A percentile compares a stretch with the other conserved stretches of the same genome.
These are phyloP conservation scores for Eilema depressum DNA, from an alignment of 2,888 invertebrate genomes.

Conservation along the genomic window DNA sequence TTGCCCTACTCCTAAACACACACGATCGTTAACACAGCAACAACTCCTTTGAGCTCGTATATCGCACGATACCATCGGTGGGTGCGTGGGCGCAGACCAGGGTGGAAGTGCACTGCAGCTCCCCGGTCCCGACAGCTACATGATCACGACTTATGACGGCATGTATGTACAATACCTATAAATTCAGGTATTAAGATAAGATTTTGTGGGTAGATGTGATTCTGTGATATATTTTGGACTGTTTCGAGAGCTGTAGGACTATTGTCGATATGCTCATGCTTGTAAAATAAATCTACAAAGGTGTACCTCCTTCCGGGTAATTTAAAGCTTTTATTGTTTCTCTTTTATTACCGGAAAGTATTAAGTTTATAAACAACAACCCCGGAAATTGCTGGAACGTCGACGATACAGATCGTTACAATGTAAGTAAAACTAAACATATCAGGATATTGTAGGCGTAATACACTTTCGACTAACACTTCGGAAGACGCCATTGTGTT, in stretches of 20 bases:
- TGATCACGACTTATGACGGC: constrained; percentile 67
- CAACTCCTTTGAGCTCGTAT: constrained; percentile 61
- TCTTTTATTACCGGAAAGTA: background rate
- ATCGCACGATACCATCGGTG: constrained; percentile 59
- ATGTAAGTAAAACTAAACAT: constrained; percentile 3
- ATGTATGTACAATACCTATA: constrained; percentile 55
- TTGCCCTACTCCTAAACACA: constrained; percentile 31
- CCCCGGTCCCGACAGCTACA: constrained; percentile 43
- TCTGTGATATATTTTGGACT: constrained; percentile 37
- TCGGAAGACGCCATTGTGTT: background rate
- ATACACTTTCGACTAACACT: constrained; percentile 1
- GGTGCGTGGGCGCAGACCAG: constrained; percentile 52
- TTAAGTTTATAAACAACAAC: background rate
- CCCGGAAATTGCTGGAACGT: background rate
- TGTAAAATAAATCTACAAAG: background rate
- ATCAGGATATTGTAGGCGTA: background rate
- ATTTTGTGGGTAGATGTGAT: constrained; percentile 42
- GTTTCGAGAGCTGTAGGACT: constrained; percentile 4
- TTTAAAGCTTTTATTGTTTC: background rate
- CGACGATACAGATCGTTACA: background rate
- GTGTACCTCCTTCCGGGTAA: background rate
- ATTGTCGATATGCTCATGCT: background rate
- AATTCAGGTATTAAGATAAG: constrained; percentile 69
- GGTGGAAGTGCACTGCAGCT: constrained; percentile 46
- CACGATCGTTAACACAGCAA: constrained; percentile 52